Evolutionary conservation across 2,113 vertebrate species (phyloP).

Genomic region (Nesogale talazaci): DNA sequence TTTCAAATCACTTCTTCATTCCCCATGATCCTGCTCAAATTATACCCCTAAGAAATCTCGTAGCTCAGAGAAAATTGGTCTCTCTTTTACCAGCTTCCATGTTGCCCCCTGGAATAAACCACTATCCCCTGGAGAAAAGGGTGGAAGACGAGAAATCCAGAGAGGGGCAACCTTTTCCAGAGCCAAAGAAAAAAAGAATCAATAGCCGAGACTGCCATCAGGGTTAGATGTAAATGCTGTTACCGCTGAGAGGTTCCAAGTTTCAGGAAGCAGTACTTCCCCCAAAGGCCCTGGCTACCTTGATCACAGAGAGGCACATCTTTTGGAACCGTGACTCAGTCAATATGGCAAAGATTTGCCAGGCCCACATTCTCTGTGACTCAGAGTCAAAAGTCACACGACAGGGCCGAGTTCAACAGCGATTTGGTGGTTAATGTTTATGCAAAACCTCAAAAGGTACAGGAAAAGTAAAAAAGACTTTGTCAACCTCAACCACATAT

Average conservation of each 20-base stretch:
- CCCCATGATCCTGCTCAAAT: not conserved
- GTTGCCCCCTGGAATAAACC: not conserved
- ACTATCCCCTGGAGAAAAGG: not conserved
- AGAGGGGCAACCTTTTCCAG: not conserved
- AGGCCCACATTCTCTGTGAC: not conserved
- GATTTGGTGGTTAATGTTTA: not conserved
- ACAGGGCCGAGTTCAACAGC: not conserved
- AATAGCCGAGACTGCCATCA: not conserved
- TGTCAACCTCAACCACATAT: not conserved
- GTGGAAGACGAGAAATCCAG: not conserved
- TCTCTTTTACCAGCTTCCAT: not conserved
- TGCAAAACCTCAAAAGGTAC: not conserved
- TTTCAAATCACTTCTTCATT: not conserved
- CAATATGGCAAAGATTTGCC: slow-evolving; percentile 16
- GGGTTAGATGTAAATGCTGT: not conserved
- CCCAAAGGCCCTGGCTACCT: not conserved
- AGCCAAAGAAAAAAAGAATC: not conserved
- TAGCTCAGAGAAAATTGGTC: not conserved
- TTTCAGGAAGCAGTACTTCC: not conserved
- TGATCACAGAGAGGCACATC: not conserved
- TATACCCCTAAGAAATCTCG: not conserved
- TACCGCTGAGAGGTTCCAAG: not conserved
- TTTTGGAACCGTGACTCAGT: slow-evolving; percentile 28
- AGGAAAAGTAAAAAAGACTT: not conserved
- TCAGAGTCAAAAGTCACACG: slow-evolving; percentile 7